Conservation (phyloP, 2,888 invertebrate species). For the Stratiomys singularior region DNA sequence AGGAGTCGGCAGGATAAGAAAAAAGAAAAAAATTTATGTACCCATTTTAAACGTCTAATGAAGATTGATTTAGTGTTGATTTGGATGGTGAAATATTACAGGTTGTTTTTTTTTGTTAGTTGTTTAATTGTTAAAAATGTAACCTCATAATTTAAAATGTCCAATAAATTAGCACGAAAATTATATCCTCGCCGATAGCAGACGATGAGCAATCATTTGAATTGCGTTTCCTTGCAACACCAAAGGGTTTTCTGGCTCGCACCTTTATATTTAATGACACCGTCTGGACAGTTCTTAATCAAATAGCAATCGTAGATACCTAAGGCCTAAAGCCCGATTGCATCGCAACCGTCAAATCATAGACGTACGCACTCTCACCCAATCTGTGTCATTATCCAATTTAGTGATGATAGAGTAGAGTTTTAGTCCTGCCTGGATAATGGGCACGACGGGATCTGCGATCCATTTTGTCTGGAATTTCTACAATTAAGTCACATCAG, state of each 20-base stretch:
- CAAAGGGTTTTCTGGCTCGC: conserved; percentile 6
- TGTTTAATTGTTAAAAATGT: too few species aligned
- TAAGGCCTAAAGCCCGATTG: background rate
- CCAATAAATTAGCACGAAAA: too few species aligned
- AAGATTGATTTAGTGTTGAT: too few species aligned
- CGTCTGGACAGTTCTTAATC: background rate
- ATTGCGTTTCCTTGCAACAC: background rate
- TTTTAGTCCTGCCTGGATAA: background rate
- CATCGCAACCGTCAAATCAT: conserved; percentile 15
- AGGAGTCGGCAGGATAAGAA: too few species aligned
- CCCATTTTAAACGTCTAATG: too few species aligned
- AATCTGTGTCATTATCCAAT: conserved; percentile 40
- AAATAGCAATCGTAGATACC: background rate
- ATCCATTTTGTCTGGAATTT: conserved; percentile 3
- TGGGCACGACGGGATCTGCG: background rate
- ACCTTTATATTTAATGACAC: conserved; percentile 10
- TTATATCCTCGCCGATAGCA: too few species aligned
- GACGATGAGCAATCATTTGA: too few species aligned
- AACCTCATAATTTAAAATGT: too few species aligned
- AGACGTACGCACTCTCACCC: background rate
- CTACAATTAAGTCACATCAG: conserved; percentile 45
- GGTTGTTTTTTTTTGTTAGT: too few species aligned
- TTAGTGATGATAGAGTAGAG: conserved; percentile 30
- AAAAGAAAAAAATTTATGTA: too few species aligned
- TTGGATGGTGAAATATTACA: too few species aligned